Conservation (phyloP, 2,113 vertebrate species). For the Plestiodon gilberti region DNA sequence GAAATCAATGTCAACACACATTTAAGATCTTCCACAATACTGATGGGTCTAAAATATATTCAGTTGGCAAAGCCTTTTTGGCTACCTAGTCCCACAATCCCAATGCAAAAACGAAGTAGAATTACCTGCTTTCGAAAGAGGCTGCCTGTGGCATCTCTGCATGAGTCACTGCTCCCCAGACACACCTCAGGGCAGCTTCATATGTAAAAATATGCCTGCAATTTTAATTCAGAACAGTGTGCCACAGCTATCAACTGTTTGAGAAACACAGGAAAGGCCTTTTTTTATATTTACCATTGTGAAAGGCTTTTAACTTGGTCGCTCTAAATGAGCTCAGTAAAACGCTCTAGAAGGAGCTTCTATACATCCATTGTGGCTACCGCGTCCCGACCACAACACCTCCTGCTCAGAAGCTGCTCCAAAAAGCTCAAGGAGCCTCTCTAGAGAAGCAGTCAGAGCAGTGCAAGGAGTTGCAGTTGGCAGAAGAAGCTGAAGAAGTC, state of each 20-base stretch:
- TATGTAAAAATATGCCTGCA: neutral
- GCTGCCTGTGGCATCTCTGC: neutral
- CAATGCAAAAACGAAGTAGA: neutral
- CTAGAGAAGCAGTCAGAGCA: neutral
- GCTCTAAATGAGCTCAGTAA: too few relatives aligned
- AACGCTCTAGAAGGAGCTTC: too few relatives aligned
- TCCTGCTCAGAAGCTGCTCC: neutral
- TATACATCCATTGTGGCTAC: too few relatives aligned
- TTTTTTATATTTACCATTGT: neutral
- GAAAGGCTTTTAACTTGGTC: neutral
- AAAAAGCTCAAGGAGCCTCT: neutral
- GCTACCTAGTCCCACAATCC: neutral
- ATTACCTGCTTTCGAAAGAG: neutral
- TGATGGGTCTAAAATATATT: neutral
- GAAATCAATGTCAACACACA: neutral
- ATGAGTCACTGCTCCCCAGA: neutral
- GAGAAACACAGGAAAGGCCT: neutral
- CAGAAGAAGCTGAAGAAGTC: neutral
- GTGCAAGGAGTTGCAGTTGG: neutral
- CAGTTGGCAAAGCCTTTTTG: neutral
- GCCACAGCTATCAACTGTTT: neutral
- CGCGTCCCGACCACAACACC: neutral
- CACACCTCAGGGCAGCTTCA: too few relatives aligned
- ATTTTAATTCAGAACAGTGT: neutral
- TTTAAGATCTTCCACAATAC: neutral